phyloP scores from a whole-genome alignment of 2,113 vertebrate genomes.

The Epinephelus lanceolatus region DNA sequence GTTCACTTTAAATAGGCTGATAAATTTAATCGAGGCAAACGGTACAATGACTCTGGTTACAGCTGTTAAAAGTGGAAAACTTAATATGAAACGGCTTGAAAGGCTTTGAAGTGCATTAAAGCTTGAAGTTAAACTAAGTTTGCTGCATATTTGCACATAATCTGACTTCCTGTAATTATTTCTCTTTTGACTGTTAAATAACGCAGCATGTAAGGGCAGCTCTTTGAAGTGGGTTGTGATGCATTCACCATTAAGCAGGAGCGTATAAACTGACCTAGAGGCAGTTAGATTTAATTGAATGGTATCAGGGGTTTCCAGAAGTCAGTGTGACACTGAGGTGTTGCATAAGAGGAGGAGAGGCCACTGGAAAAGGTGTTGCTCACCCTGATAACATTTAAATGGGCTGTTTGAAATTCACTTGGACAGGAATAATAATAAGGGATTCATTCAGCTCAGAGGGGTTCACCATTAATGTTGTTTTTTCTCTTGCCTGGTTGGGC shows the following conservation, averaged over 20 bases:
- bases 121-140: not conserved
- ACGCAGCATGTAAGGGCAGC: not conserved
- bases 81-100: not conserved
- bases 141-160: not conserved
- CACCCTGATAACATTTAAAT: not conserved
- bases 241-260: slow-evolving; percentile 2
- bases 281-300: not conserved
- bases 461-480: no score
- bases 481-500: no score
- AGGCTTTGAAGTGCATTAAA: not conserved
- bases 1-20: slow-evolving; percentile 23
- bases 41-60: slow-evolving; percentile 1
- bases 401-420: not conserved
- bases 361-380: not conserved
- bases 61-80: not conserved
- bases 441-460: no score
- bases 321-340: not conserved
- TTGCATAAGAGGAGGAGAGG: not conserved
- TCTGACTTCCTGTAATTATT: slow-evolving; percentile 16
- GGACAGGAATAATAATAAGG: not conserved
- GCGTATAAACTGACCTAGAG: not conserved
- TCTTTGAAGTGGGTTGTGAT: slow-evolving; percentile 29
- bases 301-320: not conserved
- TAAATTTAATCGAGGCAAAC: not conserved
- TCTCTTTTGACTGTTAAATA: slow-evolving; percentile 24